A percentile compares a stretch with the other conserved stretches of the same genome.
Conservation (phyloP, 1,140 invertebrate genomes). For the Diorhabda carinulata region DNA sequence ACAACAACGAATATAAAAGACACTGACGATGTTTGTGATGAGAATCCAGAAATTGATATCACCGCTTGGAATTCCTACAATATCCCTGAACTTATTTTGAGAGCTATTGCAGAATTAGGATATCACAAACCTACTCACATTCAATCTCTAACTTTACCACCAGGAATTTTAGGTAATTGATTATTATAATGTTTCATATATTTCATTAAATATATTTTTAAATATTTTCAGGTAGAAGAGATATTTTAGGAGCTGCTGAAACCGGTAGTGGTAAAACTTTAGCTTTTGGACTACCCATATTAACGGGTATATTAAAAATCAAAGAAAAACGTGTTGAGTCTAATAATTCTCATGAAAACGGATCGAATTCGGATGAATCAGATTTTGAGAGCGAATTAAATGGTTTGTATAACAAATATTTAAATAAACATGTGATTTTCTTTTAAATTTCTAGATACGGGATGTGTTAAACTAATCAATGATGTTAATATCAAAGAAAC, state of each 20-base stretch:
- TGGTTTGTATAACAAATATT: background rate
- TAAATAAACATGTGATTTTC: background rate
- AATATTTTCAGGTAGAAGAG: slow-evolving; percentile 58
- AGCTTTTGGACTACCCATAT: slow-evolving; percentile 92
- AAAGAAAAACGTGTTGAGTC: slow-evolving; percentile 48
- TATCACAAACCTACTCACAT: slow-evolving; percentile 84
- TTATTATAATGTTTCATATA: background rate
- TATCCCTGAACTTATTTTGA: slow-evolving; percentile 67
- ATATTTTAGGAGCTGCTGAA: slow-evolving; percentile 94
- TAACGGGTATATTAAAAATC: slow-evolving; percentile 75
- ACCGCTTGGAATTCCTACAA: slow-evolving; percentile 68
- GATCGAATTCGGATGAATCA: slow-evolving; percentile 22
- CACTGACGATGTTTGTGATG: slow-evolving; percentile 1
- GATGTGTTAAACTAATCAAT: slow-evolving; percentile 56
- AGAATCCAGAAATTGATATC: slow-evolving; percentile 46
- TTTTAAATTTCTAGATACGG: slow-evolving; percentile 46
- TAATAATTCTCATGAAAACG: background rate
- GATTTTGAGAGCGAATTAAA: slow-evolving; percentile 28
- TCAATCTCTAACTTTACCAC: slow-evolving; percentile 69
- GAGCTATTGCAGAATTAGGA: slow-evolving; percentile 68
- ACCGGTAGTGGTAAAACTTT: slow-evolving; percentile 98
- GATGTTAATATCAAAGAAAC: slow-evolving; percentile 55
- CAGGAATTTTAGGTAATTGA: slow-evolving; percentile 73
- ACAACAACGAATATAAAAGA: slow-evolving; percentile 9
- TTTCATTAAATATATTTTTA: background rate